Evolutionary conservation across 2,888 invertebrate genomes (phyloP).

Genomic region (Platypus cylindrus): DNA sequence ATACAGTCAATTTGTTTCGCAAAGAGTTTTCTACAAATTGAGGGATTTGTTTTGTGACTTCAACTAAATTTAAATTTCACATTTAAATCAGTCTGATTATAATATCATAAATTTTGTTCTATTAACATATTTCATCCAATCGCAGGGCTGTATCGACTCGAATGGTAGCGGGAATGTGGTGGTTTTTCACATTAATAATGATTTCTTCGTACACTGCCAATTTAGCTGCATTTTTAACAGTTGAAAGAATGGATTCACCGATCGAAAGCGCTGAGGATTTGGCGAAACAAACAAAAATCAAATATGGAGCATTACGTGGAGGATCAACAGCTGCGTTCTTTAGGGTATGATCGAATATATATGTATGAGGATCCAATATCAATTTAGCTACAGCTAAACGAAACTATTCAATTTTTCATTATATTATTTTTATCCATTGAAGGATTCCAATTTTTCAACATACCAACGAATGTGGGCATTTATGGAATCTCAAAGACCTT

Average conservation of each 20-base stretch:
- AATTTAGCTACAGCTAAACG: no score
- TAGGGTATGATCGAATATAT: constrained; percentile 45
- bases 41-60: no score
- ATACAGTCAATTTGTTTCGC: no score
- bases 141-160: constrained; percentile 81
- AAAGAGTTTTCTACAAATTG: no score
- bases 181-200: constrained; percentile 93
- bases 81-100: no score
- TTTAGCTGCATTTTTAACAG: constrained; percentile 85
- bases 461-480: constrained; percentile 94
- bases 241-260: constrained; percentile 85
- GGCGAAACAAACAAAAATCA: constrained; percentile 91
- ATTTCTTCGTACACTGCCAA: constrained; percentile 95
- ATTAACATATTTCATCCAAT: constrained; percentile 13
- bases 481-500: constrained; percentile 80
- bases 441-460: constrained; percentile 88
- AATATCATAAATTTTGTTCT: no score
- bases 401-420: constrained; percentile 1
- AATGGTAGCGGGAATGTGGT: constrained; percentile 87
- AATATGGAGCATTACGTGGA: constrained; percentile 86
- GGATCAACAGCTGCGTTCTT: constrained; percentile 95
- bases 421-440: constrained; percentile 5
- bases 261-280: constrained; percentile 93
- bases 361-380: no score
- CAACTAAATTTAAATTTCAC: no score